phyloP scores from a whole-genome alignment of 2,113 vertebrate genomes.

The Alethe diademata region DNA sequence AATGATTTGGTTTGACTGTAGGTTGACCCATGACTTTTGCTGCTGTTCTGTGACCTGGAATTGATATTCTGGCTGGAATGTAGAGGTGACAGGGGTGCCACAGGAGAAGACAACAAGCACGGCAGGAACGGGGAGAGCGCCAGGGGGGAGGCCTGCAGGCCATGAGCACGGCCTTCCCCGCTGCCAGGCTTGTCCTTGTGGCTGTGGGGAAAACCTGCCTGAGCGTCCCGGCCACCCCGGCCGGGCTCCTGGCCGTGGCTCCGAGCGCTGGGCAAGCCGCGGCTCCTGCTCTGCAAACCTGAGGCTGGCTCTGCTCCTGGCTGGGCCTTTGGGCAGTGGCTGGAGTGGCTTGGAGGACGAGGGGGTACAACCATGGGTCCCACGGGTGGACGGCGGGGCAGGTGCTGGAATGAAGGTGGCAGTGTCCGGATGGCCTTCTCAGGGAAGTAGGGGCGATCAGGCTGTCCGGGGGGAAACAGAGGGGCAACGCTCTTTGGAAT shows the following conservation, averaged over 20 bases:
- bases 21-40: slow-evolving; percentile 52
- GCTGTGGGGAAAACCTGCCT: slow-evolving; percentile 13
- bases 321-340: slow-evolving; percentile 66
- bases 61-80: slow-evolving; percentile 80
- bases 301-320: slow-evolving; percentile 42
- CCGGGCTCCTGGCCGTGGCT: slow-evolving; percentile 27
- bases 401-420: slow-evolving; percentile 69
- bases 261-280: background rate
- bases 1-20: slow-evolving; percentile 35
- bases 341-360: slow-evolving; percentile 36
- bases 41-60: slow-evolving; percentile 64
- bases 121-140: slow-evolving; percentile 68
- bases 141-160: slow-evolving; percentile 6
- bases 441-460: slow-evolving; percentile 31
- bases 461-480: slow-evolving; percentile 52
- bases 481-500: slow-evolving; percentile 52
- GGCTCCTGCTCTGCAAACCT: slow-evolving; percentile 48
- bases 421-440: slow-evolving; percentile 57
- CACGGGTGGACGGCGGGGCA: slow-evolving; percentile 41
- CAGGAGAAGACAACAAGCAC: slow-evolving; percentile 75
- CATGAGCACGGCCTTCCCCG: slow-evolving; percentile 33
- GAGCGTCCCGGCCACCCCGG: background rate
- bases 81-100: slow-evolving; percentile 74
- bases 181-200: slow-evolving; percentile 46
- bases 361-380: slow-evolving; percentile 46